Evolutionary conservation across 2,888 invertebrate genomes (phyloP), one percentile per base, ranked within the genome.

Genomic region (Synanthedon myopaeformis): DNA sequence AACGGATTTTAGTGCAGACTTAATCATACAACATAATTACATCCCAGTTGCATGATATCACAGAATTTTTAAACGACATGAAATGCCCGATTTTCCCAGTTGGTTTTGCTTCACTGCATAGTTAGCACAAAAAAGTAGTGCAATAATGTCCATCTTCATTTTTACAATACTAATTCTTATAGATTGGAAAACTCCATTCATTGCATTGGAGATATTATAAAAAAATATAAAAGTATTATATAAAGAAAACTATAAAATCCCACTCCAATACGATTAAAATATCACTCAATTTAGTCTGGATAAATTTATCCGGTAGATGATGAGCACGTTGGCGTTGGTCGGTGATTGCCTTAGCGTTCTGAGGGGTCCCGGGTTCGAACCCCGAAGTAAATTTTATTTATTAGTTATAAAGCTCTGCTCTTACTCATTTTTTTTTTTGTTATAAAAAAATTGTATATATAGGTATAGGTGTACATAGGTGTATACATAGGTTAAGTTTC

Each of bases 1-100:
- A 52, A 57, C 55, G 55, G 57, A 57, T 56, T 56, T 57, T 55
- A 55, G 53, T 55, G 54, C 54, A 11, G 23, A 50, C 35, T 54
- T 54, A 52, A 52, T 58, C 52, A 55, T 54, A 54, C 42, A 53
- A 54, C 45, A 54, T 54, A 58, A 58, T 58, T 53, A 56, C 52
- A 54, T 51, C 19, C 19, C 13, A 13, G 28, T 35, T 51, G 51
- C 51, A 51, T 51, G 51, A 14, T 10, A 4, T 28, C 41, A 19
- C 51, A 17, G 28, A 13, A 51, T 51, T 35, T 35, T 12, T 13
- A 10, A 41, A 12, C 23, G 19, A 49, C 17, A 8, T 49, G 17
- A 49, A 49, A 49, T 23, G 14, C 13, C 45, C 13, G 45, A 45
- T 35, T 10, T 45, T 45, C 4, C 45, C 6, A n/a, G 12, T 45